Percentiles rank a stretch among this genome's conserved stretches.
These are phyloP conservation scores for Serrognathus titanus DNA, from an alignment of 2,888 invertebrate genomes.

Conservation along the genomic window DNA sequence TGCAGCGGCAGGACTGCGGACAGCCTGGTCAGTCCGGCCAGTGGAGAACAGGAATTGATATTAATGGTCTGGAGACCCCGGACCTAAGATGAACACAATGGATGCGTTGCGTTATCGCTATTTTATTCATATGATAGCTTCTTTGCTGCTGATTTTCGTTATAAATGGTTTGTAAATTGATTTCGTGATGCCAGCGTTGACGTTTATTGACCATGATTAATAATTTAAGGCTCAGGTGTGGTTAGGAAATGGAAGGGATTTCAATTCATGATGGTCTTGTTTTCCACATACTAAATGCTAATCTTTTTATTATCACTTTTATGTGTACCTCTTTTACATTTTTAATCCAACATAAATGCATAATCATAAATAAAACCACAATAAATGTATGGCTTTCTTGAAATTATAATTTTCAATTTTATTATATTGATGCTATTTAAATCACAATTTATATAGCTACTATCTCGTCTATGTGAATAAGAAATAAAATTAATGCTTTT, in stretches of 20 bases:
- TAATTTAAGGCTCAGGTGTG: slow-evolving; percentile 30
- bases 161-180: slow-evolving; percentile 47
- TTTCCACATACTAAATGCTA: too few species aligned
- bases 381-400: too few species aligned
- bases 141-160: slow-evolving; percentile 41
- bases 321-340: too few species aligned
- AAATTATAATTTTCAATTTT: too few species aligned
- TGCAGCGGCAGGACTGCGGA: slow-evolving; percentile 46
- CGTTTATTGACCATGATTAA: slow-evolving; percentile 44
- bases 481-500: too few species aligned
- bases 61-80: slow-evolving; percentile 44
- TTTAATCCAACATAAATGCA: too few species aligned
- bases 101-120: slow-evolving; percentile 44
- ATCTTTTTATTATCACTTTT: too few species aligned
- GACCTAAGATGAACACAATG: slow-evolving; percentile 43
- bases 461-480: too few species aligned
- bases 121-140: slow-evolving; percentile 48
- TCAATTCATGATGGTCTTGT: too few species aligned
- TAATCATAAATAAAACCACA: too few species aligned
- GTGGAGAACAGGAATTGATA: slow-evolving; percentile 46
- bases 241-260: neutral
- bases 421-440: too few species aligned
- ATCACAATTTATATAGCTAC: too few species aligned
- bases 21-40: slow-evolving; percentile 42
- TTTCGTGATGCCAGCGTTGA: slow-evolving; percentile 36